Evolutionary conservation across 1,140 invertebrate species (phyloP), one percentile per base, ranked within the genome.

Genomic region (Charaxes varanes): DNA sequence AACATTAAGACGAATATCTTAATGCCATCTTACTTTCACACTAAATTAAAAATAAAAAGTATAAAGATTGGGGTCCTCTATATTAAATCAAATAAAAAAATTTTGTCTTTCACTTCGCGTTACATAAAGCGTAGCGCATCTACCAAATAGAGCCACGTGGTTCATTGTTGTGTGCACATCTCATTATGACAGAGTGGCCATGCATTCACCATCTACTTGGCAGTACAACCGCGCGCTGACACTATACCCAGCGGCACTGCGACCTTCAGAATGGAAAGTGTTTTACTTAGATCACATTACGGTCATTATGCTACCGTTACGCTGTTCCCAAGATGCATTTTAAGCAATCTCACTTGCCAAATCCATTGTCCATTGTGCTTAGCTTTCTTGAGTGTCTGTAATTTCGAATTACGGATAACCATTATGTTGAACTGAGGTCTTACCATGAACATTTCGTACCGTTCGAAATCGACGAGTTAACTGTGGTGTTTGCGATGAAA

Each of bases 261-360:
- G 65, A 67, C 70, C 70, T 74, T 71, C 67, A 60, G 17, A 6
- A 41, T 67, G 35, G 70, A 71, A 71, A 74, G 67, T 71, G 70
- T 69, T 71, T 69, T 59, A 71, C 54, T 66, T 70, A 53, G 53
- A 60, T 52, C 42, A 51, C 42, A 46, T 46, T 34, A 51, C 38
- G 40, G 45, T 45, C 26, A 53, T 49, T 53, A 43, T 48, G 40
- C 40, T 36, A 43, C 35, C 22, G 35, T 43, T 42, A 42, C 31
- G 28, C 34, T 43, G 21, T 50, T 43, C 28, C 10, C 34, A 38
- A 46, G 35, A 46, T 46, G 35, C 30, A 46, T 38, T 46, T 40
- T 38, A 37, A 34, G 30, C 28, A 33, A 45, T 23, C 12, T 21
- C 17, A 21, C n/a, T 46, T 46, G 35, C 15, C 28, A 46, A 46